Conservation (phyloP, 2,113 vertebrate species). For the Nesospiza acunhae region DNA sequence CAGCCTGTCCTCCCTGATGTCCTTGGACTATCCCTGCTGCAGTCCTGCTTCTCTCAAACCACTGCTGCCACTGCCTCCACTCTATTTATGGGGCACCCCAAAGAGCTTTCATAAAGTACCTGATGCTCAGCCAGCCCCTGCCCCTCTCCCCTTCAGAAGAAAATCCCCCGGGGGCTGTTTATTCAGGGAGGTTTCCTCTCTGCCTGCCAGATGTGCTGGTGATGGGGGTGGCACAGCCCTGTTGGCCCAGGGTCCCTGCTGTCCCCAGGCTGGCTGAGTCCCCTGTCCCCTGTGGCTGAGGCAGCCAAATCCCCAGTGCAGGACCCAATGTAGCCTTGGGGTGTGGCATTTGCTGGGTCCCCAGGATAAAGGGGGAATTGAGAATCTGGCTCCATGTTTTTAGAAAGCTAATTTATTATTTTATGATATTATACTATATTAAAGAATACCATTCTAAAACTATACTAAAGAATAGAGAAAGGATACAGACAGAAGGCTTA, state of each 20-base stretch:
- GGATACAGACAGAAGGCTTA: too few species aligned
- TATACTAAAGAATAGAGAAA: too few species aligned
- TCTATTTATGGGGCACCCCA: background rate
- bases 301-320: background rate
- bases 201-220: background rate
- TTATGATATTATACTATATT: too few species aligned
- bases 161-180: background rate
- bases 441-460: too few species aligned
- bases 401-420: too few species aligned
- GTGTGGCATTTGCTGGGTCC: too few species aligned
- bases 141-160: background rate
- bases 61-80: background rate
- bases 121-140: background rate
- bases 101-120: background rate
- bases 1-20: background rate
- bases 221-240: background rate
- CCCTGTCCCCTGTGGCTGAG: background rate
- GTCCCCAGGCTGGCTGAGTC: background rate
- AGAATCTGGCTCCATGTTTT: too few species aligned
- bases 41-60: background rate
- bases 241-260: background rate
- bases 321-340: accelerated
- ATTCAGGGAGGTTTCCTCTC: background rate
- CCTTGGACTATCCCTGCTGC: background rate
- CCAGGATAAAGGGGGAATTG: too few species aligned